Evolutionary conservation across 2,888 invertebrate species (phyloP).

Genomic region (Lasioglossum pauxillum): DNA sequence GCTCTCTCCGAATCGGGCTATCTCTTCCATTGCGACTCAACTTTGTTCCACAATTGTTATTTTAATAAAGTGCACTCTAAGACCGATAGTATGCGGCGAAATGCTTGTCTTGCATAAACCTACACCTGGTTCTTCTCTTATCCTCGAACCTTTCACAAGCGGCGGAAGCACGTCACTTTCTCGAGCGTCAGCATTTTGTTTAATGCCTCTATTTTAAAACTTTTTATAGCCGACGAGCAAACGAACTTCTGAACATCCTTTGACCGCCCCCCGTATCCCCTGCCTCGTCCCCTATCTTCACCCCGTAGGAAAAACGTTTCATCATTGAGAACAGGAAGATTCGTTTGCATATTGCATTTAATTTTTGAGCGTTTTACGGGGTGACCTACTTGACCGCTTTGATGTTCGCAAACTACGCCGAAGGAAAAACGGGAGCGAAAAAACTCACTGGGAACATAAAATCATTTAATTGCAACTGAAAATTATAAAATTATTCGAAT

Average conservation of each 20-base stretch:
- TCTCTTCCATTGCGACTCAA: conserved; percentile 28
- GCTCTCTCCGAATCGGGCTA: conserved; percentile 30
- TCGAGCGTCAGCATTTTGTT: conserved; percentile 59
- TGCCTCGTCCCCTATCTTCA: background rate
- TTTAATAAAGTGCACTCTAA: conserved; percentile 66
- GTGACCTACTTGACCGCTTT: background rate
- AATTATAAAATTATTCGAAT: background rate
- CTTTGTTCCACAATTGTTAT: conserved; percentile 58
- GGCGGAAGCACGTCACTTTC: conserved; percentile 45
- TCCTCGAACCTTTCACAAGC: conserved; percentile 32
- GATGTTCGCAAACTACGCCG: background rate
- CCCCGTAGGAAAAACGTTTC: conserved; percentile 27
- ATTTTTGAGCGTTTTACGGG: conserved; percentile 1
- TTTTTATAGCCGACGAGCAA: conserved; percentile 44
- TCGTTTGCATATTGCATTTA: conserved; percentile 29
- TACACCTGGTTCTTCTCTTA: conserved; percentile 53
- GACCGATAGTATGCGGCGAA: conserved; percentile 60
- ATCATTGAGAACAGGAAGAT: conserved; percentile 25
- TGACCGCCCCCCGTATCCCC: background rate
- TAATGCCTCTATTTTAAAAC: conserved; percentile 55
- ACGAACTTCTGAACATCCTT: conserved; percentile 35
- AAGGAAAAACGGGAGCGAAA: background rate
- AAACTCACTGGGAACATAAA: background rate
- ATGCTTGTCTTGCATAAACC: conserved; percentile 67
- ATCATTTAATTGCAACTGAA: background rate